Evolutionary conservation across 2,888 invertebrate species (phyloP), one percentile per base, ranked within the genome.

Genomic region (Dolichopus griseipennis): DNA sequence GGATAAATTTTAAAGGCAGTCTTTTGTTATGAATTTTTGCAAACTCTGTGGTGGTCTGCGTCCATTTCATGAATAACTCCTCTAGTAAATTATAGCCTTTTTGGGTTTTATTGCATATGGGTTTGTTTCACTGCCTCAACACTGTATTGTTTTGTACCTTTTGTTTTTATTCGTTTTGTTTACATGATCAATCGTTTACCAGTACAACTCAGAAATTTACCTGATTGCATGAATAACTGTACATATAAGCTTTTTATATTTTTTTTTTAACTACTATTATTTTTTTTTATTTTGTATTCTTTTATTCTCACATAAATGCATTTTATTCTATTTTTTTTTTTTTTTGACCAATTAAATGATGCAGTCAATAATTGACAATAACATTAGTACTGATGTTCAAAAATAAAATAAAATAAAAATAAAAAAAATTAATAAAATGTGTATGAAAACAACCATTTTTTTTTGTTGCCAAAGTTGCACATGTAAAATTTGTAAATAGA

Each of bases 301-400:
- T 52, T 15, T 52, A 52, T 52, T 52, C 12, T 52, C 18, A 52
- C 15, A 15, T 52, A 52, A 52, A 52, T 52, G 15, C 15, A 18
- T n/a, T 52, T 52, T 52, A 52, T 52, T 27, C 12, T 52, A n/a
- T n/a, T n/a, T n/a, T n/a, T n/a, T n/a, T n/a, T n/a, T n/a, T n/a
- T 18, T 52, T 52, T 52, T 52, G 18, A 52, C 52, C 52, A 52
- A 52, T 52, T 52, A 15, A 52, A 52, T 52, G 52, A 52, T n/a
- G 52, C 52, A 52, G 52, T 52, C 52, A 52, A 52, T 52, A 12
- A 52, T 52, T 52, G 52, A 52, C 52, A 52, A 52, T 18, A 52
- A 52, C 18, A 52, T 52, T 52, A 52, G 18, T 52, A 15, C 18
- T 52, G 52, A 52, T 52, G 52, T 52, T 52, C 9, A 52, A 9